Conservation (phyloP, 2,888 invertebrate species). For the Sussaba pulchella region DNA sequence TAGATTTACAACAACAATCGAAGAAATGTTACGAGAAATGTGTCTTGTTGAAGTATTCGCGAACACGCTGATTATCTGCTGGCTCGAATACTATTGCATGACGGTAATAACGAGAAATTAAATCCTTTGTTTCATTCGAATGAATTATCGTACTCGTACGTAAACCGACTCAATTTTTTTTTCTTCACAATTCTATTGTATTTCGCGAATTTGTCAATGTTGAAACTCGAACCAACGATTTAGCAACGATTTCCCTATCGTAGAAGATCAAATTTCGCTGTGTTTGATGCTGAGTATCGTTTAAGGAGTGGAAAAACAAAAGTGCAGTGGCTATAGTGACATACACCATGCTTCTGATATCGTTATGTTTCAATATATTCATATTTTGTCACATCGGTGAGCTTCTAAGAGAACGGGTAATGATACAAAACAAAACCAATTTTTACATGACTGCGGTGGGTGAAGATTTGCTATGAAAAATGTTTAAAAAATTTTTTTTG, state of each 20-base stretch:
- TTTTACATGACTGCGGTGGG: too few species aligned
- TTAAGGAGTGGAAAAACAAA: conserved; percentile 55
- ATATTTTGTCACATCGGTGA: conserved; percentile 71
- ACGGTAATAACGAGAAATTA: conserved; percentile 49
- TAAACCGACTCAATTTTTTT: too few species aligned
- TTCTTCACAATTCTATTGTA: too few species aligned
- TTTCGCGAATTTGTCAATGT: too few species aligned
- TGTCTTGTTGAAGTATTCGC: conserved; percentile 62
- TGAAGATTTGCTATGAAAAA: background rate
- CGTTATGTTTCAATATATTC: conserved; percentile 60
- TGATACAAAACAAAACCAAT: background rate
- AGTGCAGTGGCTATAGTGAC: conserved; percentile 43
- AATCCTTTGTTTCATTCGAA: background rate
- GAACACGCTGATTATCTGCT: conserved; percentile 58
- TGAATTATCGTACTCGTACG: background rate
- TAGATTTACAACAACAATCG: conserved; percentile 52
- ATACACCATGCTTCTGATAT: conserved; percentile 47
- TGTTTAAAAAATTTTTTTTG: conserved; percentile 13
- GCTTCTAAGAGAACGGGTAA: conserved; percentile 74
- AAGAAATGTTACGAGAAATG: conserved; percentile 53
- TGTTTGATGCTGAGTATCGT: background rate
- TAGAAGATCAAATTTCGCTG: too few species aligned
- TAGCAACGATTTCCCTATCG: too few species aligned
- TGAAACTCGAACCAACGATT: too few species aligned
- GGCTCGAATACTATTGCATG: conserved; percentile 63